Evolutionary conservation across 2,113 vertebrate genomes (phyloP), one percentile per base, ranked within the genome.

Genomic region (Micronycteris hirsuta): DNA sequence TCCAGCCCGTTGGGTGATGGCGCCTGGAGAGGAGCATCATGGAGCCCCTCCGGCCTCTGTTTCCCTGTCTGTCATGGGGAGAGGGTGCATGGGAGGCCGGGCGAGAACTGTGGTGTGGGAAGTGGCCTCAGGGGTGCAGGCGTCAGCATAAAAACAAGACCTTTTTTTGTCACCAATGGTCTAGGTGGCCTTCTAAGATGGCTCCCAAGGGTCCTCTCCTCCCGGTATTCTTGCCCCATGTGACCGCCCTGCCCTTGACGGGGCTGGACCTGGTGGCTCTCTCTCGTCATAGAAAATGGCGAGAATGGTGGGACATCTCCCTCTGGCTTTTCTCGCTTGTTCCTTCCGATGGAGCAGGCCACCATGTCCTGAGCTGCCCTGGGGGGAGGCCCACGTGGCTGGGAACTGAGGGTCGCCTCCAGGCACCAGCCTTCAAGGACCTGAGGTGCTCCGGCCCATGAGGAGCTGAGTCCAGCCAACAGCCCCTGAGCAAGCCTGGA

Each of bases 301-400:
- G 16, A 10, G 81, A 58, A 28, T 3, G 73, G 43, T 13, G n/a
- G 56, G 49, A 12, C 6, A 17, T 38, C 19, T n/a, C 28, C 10
- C 41, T 36, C 20, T 20, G 41, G 43, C 52, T 43, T 76, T 89
- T 77, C 49, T 31, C 8, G 7, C 67, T 45, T 4, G 15, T 15
- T 26, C 8, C 5, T 36, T 65, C 45, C 6, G 43, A 54, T 4
- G 38, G 80, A 63, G 20, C 68, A 0, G 6, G 16, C 45, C 52
- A 36, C 82, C 1, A 0, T 4, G 31, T 22, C 2, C 0, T 11
- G 28, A 65, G 52, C 47, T 31, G 38, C 24, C 31, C 45, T 2
- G 7, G 15, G 54, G 45, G 65, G 36, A 56, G 56, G 58, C 24
- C 47, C 24, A 7, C 0, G 2, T 5, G 52, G 63, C n/a, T n/a